Conservation (phyloP, 2,888 invertebrate species). For the Stomorhina lunata region DNA sequence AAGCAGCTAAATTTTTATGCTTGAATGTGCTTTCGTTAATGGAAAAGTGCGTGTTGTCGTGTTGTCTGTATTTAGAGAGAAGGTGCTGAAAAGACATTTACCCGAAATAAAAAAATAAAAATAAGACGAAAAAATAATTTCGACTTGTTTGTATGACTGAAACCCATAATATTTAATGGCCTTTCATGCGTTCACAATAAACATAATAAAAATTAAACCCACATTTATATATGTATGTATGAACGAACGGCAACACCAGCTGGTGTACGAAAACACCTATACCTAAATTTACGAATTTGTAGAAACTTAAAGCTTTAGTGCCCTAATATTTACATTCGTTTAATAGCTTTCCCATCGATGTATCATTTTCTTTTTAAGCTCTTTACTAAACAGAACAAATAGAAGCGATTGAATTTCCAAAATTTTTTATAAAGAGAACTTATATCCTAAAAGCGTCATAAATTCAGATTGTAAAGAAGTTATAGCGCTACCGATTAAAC, state of each 20-base stretch:
- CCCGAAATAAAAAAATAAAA: slow-evolving; percentile 14
- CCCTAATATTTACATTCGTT: no score
- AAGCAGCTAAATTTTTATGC: background rate
- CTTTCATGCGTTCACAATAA: slow-evolving; percentile 50
- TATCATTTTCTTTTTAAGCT: no score
- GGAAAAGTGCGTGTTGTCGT: slow-evolving; percentile 4
- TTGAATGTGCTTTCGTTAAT: background rate
- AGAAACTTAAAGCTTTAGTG: no score
- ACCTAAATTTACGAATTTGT: background rate
- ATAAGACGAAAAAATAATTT: no score
- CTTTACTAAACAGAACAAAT: no score
- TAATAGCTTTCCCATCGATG: no score
- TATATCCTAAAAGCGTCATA: no score
- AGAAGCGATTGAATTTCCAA: no score
- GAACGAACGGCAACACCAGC: background rate
- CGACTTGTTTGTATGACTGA: background rate
- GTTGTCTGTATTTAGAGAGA: slow-evolving; percentile 3
- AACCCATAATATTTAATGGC: slow-evolving; percentile 46
- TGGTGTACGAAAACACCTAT: background rate
- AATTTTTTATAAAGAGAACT: no score
- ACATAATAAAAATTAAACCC: slow-evolving; percentile 21
- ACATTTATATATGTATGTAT: background rate
- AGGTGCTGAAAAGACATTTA: slow-evolving; percentile 52
- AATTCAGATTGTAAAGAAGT: no score
- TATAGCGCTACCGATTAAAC: no score